These are phyloP conservation scores for Eurytoma adleriae DNA, from an alignment of 2,888 invertebrate species.

Conservation along the genomic window DNA sequence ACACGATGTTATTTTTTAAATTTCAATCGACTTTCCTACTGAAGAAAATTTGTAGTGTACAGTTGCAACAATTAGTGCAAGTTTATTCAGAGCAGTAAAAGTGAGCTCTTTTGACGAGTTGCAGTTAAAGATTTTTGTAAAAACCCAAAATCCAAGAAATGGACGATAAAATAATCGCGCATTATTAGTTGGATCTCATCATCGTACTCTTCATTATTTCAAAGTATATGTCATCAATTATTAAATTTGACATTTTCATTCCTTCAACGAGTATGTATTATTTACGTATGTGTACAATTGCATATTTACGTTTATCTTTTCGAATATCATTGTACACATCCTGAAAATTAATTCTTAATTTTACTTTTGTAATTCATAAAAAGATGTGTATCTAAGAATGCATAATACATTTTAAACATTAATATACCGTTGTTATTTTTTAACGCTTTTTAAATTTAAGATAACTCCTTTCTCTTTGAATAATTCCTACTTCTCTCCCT, in stretches of 20 bases:
- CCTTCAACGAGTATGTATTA: constrained; percentile 34
- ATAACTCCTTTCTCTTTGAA: background rate
- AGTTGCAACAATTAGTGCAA: constrained; percentile 52
- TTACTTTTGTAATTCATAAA: constrained; percentile 42
- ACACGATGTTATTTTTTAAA: constrained; percentile 44
- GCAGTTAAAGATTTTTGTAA: constrained; percentile 31
- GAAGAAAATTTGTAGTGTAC: constrained; percentile 52
- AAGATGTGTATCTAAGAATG: constrained; percentile 39
- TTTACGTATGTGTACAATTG: constrained; percentile 33
- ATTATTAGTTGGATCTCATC: constrained; percentile 26
- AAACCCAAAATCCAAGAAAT: constrained; percentile 20
- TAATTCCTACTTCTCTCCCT: too few species aligned
- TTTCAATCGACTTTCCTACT: constrained; percentile 46
- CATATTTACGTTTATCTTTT: constrained; percentile 24
- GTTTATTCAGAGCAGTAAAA: constrained; percentile 42
- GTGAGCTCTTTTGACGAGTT: constrained; percentile 39
- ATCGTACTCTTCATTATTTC: constrained; percentile 3
- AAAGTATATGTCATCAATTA: constrained; percentile 11
- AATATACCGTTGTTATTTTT: constrained; percentile 10
- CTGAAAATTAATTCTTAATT: constrained; percentile 27
- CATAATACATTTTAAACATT: constrained; percentile 28
- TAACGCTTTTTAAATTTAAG: background rate
- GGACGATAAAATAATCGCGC: constrained; percentile 5
- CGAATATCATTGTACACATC: constrained; percentile 28
- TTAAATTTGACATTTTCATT: constrained; percentile 22